These are phyloP conservation scores for Gasterosteus nipponicus DNA, from an alignment of 2,113 vertebrate genomes.

Conservation along the genomic window DNA sequence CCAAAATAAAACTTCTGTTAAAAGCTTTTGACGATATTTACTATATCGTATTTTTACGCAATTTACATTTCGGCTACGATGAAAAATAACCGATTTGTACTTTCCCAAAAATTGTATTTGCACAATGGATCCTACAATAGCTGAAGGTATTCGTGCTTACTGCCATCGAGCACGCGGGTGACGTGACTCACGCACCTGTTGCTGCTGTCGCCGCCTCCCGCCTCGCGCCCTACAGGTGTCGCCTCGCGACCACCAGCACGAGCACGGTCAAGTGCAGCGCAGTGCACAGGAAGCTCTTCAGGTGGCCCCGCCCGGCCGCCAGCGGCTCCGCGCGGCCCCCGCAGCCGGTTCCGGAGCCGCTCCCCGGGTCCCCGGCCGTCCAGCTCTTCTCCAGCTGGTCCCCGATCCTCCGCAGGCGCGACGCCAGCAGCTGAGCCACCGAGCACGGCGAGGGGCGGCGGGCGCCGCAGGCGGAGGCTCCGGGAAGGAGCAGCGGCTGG, in stretches of 20 bases:
- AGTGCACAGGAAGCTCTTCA: constrained; percentile 74
- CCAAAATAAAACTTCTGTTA: neutral
- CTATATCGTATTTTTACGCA: neutral
- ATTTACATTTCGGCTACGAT: neutral
- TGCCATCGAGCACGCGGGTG: neutral
- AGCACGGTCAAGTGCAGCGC: constrained; percentile 79
- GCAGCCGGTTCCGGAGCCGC: constrained; percentile 21
- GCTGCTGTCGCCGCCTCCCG: constrained; percentile 59
- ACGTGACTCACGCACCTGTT: constrained; percentile 79
- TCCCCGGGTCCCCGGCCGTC: constrained; percentile 14
- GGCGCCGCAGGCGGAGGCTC: constrained; percentile 68
- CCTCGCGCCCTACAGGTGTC: constrained; percentile 81
- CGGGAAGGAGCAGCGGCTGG: constrained; percentile 72
- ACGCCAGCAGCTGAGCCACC: constrained; percentile 77
- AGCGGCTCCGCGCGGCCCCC: neutral
- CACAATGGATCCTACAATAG: too few relatives aligned
- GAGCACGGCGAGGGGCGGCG: constrained; percentile 72
- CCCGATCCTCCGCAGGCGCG: constrained; percentile 84
- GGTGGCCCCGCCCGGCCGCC: constrained; percentile 30
- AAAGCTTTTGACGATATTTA: neutral
- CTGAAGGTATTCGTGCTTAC: neutral
- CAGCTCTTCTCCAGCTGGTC: constrained; percentile 83
- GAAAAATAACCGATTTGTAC: neutral
- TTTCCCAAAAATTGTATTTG: neutral
- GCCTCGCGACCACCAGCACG: constrained; percentile 80